Evolutionary conservation across 2,888 invertebrate genomes (phyloP).

Genomic region (Seladonia tumulorum): DNA sequence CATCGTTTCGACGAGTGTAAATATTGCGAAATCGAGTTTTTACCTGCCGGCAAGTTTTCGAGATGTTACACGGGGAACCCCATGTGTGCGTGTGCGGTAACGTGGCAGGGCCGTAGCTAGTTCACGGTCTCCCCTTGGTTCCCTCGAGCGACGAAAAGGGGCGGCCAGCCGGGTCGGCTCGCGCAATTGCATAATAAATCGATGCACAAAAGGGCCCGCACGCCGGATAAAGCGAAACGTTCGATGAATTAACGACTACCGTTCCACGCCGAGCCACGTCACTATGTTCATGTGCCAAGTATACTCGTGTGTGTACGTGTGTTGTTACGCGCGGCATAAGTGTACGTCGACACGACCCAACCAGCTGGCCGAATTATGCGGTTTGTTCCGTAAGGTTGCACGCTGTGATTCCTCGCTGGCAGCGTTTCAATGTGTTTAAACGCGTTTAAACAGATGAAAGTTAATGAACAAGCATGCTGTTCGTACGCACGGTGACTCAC

Average conservation of each 20-base stretch:
- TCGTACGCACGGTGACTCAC: not conserved
- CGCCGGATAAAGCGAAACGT: constrained; percentile 60
- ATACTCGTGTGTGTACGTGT: not conserved
- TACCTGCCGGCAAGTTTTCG: not conserved
- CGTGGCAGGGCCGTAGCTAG: constrained; percentile 56
- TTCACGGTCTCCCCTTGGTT: constrained; percentile 58
- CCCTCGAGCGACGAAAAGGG: constrained; percentile 52
- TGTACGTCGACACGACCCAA: not conserved
- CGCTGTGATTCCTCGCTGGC: not conserved
- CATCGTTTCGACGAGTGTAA: not conserved
- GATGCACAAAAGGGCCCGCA: constrained; percentile 65
- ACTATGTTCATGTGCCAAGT: not conserved
- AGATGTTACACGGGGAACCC: not conserved
- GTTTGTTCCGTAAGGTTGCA: not conserved
- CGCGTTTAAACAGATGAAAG: not conserved
- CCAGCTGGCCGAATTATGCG: constrained; percentile 31
- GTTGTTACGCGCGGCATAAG: not conserved
- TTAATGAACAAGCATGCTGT: not conserved
- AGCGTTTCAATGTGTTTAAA: not conserved
- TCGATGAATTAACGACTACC: constrained; percentile 54
- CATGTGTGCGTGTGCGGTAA: not conserved
- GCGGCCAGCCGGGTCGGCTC: constrained; percentile 27
- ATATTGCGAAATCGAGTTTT: not conserved
- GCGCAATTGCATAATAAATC: constrained; percentile 72
- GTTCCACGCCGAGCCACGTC: constrained; percentile 32